A percentile compares a stretch with the other conserved stretches of the same genome.
These are phyloP conservation scores for Chloroclysta siterata DNA, from an alignment of 2,888 invertebrate species.

Conservation along the genomic window DNA sequence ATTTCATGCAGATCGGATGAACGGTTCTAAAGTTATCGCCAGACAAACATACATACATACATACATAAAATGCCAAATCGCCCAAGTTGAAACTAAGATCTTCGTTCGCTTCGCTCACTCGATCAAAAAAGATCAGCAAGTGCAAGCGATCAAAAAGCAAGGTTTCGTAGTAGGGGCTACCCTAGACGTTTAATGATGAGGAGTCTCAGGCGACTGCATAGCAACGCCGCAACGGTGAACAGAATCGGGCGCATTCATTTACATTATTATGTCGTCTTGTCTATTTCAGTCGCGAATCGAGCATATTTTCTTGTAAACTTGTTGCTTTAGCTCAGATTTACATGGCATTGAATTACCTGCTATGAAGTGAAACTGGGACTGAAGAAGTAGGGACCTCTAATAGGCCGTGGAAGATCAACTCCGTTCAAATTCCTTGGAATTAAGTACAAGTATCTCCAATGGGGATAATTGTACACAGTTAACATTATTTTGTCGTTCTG, in stretches of 20 bases:
- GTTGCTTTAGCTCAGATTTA: constrained; percentile 28
- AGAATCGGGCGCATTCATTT: constrained; percentile 69
- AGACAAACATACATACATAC: too few species aligned
- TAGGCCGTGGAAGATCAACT: neutral
- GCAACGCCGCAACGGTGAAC: constrained; percentile 65
- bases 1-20: too few species aligned
- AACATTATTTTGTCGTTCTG: neutral
- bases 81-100: too few species aligned
- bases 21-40: too few species aligned
- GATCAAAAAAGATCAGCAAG: too few species aligned
- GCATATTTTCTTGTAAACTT: constrained; percentile 42
- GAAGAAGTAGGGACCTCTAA: neutral
- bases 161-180: constrained; percentile 48
- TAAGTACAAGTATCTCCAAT: neutral
- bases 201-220: constrained; percentile 52
- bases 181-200: constrained; percentile 58
- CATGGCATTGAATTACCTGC: constrained; percentile 8
- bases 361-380: neutral
- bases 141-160: too few species aligned
- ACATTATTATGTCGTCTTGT: constrained; percentile 68
- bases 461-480: neutral
- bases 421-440: neutral
- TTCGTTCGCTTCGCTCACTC: too few species aligned
- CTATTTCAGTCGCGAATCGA: constrained; percentile 62
- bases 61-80: too few species aligned